Evolutionary conservation across 2,113 vertebrate species (phyloP), one percentile per base, ranked within the genome.

Genomic region (Coreoperca whiteheadi): DNA sequence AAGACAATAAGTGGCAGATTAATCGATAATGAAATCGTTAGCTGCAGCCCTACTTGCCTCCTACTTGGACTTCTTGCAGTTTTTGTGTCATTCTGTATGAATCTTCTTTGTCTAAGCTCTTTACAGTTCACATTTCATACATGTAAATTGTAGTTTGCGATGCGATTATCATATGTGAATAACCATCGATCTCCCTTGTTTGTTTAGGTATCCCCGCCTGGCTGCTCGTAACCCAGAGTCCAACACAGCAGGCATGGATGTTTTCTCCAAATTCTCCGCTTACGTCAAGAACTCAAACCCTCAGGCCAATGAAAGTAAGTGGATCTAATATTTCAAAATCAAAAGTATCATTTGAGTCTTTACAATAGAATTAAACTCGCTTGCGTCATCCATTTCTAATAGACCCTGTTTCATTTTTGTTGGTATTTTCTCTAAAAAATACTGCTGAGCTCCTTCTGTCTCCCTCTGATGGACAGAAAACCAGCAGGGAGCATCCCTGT

Each of bases 231-330:
- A 98, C 87, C 97, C 97, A 3, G 97, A 98, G 87, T 97, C 97
- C 65, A 98, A 98, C 95, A 97, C 96, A 3, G 97, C 97, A 0
- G 97, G 97, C 1, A 88, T 97, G 78, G 97, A 97, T 30, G 88
- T 98, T 83, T 98, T 98, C 94, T 96, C 97, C 80, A 98, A 97
- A 87, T 98, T 98, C 89, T 98, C 97, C 3, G 97, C 96, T 71
- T 98, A 97, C 88, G 90, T 98, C 90, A 98, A 98, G 94, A 98
- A 98, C 93, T 96, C 97, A 25, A 98, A 97, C 89, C 97, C 97
- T 25, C 92, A 94, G 15, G 67, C 92, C 50, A 96, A 98, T 54
- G 95, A 96, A 20, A 96, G 97, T 98, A 74, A 96, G 97, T 93
- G 7, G 7, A 5, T 59, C 28, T 30, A 21, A 30, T 46, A 18